These are phyloP conservation scores for Muscicapa striata DNA, from an alignment of 2,797 vertebrate species.

Conservation along the genomic window DNA sequence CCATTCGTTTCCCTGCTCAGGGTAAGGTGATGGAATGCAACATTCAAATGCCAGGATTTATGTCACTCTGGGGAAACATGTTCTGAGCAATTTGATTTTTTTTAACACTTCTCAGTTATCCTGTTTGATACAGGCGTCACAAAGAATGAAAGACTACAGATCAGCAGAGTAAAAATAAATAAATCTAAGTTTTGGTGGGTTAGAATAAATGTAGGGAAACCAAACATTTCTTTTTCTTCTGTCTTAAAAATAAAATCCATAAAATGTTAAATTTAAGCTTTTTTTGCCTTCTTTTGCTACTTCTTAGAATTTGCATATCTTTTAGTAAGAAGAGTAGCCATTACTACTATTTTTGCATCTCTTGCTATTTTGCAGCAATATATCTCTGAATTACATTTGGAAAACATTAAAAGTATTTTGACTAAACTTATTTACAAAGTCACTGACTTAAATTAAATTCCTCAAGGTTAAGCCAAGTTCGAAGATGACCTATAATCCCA, in stretches of 20 bases:
- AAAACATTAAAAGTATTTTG: background rate
- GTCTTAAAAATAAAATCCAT: background rate
- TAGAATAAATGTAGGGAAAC: background rate
- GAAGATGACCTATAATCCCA: background rate
- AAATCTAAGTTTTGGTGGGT: background rate
- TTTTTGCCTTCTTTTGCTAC: background rate
- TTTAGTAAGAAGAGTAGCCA: background rate
- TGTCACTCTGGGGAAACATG: conserved; percentile 24
- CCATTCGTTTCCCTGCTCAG: background rate
- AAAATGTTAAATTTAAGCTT: background rate
- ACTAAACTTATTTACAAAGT: background rate
- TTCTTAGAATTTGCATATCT: background rate
- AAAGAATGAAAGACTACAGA: background rate
- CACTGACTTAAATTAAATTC: background rate
- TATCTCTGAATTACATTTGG: background rate
- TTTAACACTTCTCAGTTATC: background rate
- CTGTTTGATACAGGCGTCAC: background rate
- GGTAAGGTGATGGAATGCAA: background rate
- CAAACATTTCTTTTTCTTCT: background rate
- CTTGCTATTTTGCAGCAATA: background rate
- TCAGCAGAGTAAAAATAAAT: background rate
- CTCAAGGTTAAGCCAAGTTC: background rate
- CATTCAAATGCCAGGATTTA: conserved; percentile 14
- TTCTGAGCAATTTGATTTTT: background rate
- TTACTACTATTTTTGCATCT: background rate